phyloP scores from a whole-genome alignment of 2,888 invertebrate species.

The Nesidiocoris tenuis region DNA sequence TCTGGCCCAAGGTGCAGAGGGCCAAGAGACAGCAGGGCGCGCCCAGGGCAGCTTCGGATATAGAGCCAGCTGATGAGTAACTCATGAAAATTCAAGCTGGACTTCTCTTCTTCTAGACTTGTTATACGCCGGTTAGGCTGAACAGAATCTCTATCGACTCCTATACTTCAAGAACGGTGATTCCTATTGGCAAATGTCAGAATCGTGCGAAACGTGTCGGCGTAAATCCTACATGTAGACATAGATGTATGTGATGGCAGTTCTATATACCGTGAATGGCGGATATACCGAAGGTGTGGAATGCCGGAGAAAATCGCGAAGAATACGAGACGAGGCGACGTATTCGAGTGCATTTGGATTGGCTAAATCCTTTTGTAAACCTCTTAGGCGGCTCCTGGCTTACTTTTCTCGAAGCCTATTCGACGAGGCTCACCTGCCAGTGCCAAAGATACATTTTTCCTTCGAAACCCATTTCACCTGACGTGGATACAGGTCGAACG shows the following conservation, averaged over 20 bases:
- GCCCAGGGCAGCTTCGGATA: no score
- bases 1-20: no score
- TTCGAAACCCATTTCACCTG: neutral
- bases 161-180: neutral
- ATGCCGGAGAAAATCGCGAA: neutral
- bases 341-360: constrained; percentile 6
- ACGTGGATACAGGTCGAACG: no score
- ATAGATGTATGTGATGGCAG: neutral
- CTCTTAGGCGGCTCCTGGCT: neutral
- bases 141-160: no score
- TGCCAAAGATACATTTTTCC: neutral
- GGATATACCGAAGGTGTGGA: neutral
- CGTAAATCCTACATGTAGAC: neutral
- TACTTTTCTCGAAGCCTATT: neutral
- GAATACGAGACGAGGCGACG: neutral
- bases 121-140: no score
- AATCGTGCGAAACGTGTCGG: neutral
- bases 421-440: neutral
- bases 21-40: no score
- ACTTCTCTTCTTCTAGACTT: no score
- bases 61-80: no score
- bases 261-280: neutral
- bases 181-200: neutral
- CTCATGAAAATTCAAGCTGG: no score
- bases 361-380: constrained; percentile 10